Conservation (phyloP, 2,797 vertebrate genomes). For the Arnoldichthys spilopterus region DNA sequence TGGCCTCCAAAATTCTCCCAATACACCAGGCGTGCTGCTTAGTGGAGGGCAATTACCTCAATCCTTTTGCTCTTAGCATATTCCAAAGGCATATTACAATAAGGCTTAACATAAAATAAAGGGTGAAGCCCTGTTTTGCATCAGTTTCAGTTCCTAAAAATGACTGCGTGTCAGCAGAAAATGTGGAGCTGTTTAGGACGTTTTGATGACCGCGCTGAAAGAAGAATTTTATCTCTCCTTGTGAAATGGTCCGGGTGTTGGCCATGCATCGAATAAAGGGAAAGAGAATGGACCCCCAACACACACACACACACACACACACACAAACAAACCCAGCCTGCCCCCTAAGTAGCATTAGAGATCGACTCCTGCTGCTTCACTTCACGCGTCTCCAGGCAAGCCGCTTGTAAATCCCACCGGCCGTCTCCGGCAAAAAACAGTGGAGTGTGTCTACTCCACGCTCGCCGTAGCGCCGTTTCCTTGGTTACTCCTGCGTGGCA, state of each 20-base stretch:
- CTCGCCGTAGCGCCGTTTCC: slow-evolving; percentile 71
- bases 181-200: not conserved
- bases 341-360: slow-evolving; percentile 38
- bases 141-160: slow-evolving; percentile 36
- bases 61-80: not conserved
- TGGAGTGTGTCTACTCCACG: slow-evolving; percentile 46
- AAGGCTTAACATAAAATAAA: slow-evolving; percentile 1
- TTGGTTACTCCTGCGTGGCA: slow-evolving; percentile 75
- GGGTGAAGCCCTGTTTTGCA: not conserved
- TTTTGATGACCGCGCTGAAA: not conserved
- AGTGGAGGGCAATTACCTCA: not conserved
- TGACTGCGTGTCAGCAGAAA: slow-evolving; percentile 15
- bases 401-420: slow-evolving; percentile 39
- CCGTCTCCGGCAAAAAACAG: slow-evolving; percentile 44
- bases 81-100: not conserved
- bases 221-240: slow-evolving; percentile 11
- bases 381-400: slow-evolving; percentile 30
- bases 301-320: not conserved
- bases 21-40: not conserved
- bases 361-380: slow-evolving; percentile 44
- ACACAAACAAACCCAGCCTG: not conserved
- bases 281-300: not conserved
- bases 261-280: not conserved
- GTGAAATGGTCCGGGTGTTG: not conserved
- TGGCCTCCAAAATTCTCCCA: not conserved